These are phyloP conservation scores for Anas capensis DNA, from an alignment of 2,797 vertebrate genomes.

Conservation along the genomic window DNA sequence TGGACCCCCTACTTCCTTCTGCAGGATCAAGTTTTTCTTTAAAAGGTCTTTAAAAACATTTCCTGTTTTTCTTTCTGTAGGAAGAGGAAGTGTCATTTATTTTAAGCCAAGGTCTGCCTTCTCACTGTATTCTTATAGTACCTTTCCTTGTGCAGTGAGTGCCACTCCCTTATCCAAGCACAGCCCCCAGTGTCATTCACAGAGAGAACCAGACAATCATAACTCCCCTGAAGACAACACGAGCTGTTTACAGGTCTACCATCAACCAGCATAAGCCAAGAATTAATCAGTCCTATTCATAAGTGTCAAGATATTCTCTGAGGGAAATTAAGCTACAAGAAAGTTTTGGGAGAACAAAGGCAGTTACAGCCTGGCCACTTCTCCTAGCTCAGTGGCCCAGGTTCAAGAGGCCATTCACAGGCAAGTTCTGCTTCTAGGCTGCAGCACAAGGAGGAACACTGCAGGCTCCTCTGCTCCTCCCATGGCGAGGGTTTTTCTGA, in stretches of 20 bases:
- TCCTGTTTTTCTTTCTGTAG: neutral
- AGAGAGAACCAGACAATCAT: neutral
- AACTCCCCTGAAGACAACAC: neutral
- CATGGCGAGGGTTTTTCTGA: neutral
- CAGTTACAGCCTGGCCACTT: neutral
- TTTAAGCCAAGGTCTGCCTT: neutral
- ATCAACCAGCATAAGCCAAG: neutral
- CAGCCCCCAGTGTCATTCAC: neutral
- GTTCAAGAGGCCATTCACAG: neutral
- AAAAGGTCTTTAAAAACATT: neutral
- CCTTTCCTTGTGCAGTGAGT: neutral
- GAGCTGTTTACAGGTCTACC: neutral
- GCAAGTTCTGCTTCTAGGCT: neutral
- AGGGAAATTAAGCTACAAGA: neutral
- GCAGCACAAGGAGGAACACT: neutral
- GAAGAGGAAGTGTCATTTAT: neutral
- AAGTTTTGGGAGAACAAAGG: neutral
- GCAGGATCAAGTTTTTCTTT: neutral
- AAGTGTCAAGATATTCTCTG: neutral
- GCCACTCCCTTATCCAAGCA: neutral
- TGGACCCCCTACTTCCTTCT: neutral
- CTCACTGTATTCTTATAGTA: neutral
- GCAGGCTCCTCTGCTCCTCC: neutral
- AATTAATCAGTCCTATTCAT: neutral
- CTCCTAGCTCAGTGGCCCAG: neutral